A percentile compares a stretch with the other conserved stretches of the same genome.
phyloP scores from a whole-genome alignment of 2,113 vertebrate species.

The Vulpes vulpes region DNA sequence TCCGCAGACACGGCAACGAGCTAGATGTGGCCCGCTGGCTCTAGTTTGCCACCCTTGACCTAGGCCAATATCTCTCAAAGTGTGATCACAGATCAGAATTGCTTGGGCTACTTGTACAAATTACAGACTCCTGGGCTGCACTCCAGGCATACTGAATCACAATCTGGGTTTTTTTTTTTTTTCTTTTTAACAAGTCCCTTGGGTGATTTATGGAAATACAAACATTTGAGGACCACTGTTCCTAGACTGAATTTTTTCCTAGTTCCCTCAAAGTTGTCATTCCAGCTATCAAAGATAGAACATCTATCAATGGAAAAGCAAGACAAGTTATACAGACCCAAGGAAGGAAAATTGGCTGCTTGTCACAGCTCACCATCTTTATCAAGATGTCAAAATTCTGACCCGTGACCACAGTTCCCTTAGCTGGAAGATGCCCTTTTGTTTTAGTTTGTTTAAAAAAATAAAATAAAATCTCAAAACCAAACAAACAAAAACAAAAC shows the following conservation, averaged over 20 bases:
- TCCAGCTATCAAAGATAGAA: slow-evolving; percentile 47
- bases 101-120: not conserved
- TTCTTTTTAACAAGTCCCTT: not conserved
- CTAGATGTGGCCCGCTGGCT: not conserved
- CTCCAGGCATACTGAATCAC: not conserved
- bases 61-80: not conserved
- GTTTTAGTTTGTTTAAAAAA: slow-evolving; percentile 43
- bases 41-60: not conserved
- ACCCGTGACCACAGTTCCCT: slow-evolving; percentile 50
- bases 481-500: not conserved
- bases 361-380: slow-evolving; percentile 22
- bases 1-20: not conserved
- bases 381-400: slow-evolving; percentile 66
- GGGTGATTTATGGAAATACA: not conserved
- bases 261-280: not conserved
- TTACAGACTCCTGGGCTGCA: not conserved
- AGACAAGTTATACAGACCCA: slow-evolving; percentile 32
- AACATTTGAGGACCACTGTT: slow-evolving; percentile 47
- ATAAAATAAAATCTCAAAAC: not conserved
- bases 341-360: not conserved
- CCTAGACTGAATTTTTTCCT: not conserved
- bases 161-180: not conserved
- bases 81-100: not conserved
- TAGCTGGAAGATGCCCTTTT: slow-evolving; percentile 52
- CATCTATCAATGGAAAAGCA: slow-evolving; percentile 27